Percentiles rank a stretch among this genome's conserved stretches.
Conservation (phyloP, 2,797 vertebrate genomes). For the Antrozous pallidus region DNA sequence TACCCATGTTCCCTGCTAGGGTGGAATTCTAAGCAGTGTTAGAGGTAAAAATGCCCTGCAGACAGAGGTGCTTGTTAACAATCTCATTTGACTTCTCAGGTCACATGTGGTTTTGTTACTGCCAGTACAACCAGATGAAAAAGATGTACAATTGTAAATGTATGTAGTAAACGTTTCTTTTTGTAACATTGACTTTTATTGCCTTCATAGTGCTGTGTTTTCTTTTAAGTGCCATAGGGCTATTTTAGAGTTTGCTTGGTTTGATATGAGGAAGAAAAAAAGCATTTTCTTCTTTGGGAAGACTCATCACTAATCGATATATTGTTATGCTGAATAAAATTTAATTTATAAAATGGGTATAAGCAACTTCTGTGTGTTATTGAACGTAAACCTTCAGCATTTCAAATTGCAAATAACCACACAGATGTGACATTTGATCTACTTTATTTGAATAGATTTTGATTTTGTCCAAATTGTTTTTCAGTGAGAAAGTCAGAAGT, state of each 20-base stretch:
- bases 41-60: not conserved
- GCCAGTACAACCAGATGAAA: not conserved
- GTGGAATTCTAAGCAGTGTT: not conserved
- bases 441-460: not conserved
- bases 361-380: not conserved
- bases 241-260: not conserved
- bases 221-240: not conserved
- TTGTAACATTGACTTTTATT: not conserved
- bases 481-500: not conserved
- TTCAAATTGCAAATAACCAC: conserved; percentile 15
- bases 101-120: not conserved
- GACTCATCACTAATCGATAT: not conserved
- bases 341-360: conserved; percentile 21
- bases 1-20: not conserved
- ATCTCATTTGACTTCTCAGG: not conserved
- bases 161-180: not conserved
- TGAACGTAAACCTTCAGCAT: conserved; percentile 28
- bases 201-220: not conserved
- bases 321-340: conserved; percentile 12
- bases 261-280: not conserved
- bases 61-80: not conserved
- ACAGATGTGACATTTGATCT: conserved; percentile 15
- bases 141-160: not conserved
- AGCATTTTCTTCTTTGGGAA: not conserved
- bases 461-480: conserved; percentile 24